These are phyloP conservation scores for Cottoperca gobio DNA, from an alignment of 2,797 vertebrate species.

Conservation along the genomic window DNA sequence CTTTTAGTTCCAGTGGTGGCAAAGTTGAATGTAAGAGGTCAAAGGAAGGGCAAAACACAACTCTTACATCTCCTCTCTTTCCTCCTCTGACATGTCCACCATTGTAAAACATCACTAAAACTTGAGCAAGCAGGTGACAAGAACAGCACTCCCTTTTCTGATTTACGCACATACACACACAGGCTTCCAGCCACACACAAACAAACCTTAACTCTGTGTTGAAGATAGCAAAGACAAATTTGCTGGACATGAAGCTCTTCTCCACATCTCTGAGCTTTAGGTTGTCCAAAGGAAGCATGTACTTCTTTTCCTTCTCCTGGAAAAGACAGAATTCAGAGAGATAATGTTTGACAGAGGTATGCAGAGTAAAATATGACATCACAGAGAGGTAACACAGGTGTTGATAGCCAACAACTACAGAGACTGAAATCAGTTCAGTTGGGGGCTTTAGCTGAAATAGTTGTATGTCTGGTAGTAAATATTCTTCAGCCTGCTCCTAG, in stretches of 20 bases:
- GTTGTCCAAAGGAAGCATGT: conserved; percentile 92
- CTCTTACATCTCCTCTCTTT: conserved; percentile 44
- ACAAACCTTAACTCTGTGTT: conserved; percentile 90
- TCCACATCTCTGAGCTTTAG: conserved; percentile 89
- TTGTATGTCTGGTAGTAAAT: conserved; percentile 59
- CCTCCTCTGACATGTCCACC: conserved; percentile 43
- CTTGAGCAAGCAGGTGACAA: conserved; percentile 58
- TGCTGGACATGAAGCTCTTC: conserved; percentile 90
- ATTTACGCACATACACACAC: conserved; percentile 27
- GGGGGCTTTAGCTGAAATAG: conserved; percentile 41
- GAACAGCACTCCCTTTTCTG: conserved; percentile 58
- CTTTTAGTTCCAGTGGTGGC: conserved; percentile 50
- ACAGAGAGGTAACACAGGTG: conserved; percentile 48
- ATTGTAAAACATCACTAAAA: conserved; percentile 45
- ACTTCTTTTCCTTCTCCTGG: conserved; percentile 92
- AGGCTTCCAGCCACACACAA: conserved; percentile 26
- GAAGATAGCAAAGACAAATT: conserved; percentile 92
- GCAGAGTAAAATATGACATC: conserved; percentile 51
- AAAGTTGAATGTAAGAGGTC: conserved; percentile 64
- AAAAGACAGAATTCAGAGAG: conserved; percentile 53
- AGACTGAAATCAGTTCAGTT: conserved; percentile 33
- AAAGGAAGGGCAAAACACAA: conserved; percentile 46
- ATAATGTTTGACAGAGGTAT: conserved; percentile 67
- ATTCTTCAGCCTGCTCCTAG: conserved; percentile 26
- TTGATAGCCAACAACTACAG: conserved; percentile 44